phyloP scores from a whole-genome alignment of 2,797 vertebrate genomes.

The Masticophis lateralis region DNA sequence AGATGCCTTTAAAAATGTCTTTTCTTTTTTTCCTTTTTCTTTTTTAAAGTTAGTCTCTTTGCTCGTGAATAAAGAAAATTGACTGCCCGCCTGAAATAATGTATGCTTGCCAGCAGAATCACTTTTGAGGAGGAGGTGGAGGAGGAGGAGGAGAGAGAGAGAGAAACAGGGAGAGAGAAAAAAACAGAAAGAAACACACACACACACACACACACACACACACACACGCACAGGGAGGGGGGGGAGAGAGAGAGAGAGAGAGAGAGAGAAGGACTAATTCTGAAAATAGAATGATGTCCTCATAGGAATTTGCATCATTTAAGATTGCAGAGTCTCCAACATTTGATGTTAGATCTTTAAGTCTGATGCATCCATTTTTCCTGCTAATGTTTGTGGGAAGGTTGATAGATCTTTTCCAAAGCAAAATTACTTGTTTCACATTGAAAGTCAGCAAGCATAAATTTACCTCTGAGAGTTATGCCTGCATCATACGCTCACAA shows the following conservation, averaged over 20 bases:
- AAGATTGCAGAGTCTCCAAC: background rate
- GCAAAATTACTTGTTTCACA: background rate
- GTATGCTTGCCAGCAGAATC: background rate
- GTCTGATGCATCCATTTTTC: background rate
- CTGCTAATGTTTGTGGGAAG: background rate
- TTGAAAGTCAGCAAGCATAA: background rate
- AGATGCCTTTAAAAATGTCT: slow-evolving; percentile 36
- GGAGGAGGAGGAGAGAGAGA: too few relatives aligned
- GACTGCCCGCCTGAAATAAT: slow-evolving; percentile 2
- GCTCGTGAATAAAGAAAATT: slow-evolving; percentile 12
- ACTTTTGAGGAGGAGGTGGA: background rate
- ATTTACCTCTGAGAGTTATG: background rate
- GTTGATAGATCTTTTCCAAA: background rate
- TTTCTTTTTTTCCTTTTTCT: background rate
- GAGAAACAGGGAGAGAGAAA: background rate
- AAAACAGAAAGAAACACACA: too few relatives aligned
- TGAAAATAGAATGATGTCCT: background rate
- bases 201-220: too few relatives aligned
- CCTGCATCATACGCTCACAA: background rate
- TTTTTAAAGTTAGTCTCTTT: slow-evolving; percentile 1
- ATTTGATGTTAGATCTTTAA: background rate
- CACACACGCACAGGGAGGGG: too few relatives aligned
- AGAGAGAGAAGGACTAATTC: background rate
- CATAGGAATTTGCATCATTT: background rate
- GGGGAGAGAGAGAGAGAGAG: background rate